Evolutionary conservation across 2,113 vertebrate genomes (phyloP).

Genomic region (Cyanoderma ruficeps): DNA sequence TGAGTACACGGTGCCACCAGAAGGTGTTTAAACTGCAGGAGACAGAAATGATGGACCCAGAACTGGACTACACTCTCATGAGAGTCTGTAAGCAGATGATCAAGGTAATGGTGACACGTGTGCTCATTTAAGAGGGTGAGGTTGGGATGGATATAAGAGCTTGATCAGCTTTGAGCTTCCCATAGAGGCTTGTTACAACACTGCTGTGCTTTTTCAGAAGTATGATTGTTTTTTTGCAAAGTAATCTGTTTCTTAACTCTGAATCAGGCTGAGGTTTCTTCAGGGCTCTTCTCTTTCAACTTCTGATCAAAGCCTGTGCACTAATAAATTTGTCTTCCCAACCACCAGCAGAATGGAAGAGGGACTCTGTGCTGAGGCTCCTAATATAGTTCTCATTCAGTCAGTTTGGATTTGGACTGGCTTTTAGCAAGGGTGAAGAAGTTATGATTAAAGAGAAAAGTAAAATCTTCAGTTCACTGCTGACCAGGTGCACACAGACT

Average conservation of each 20-base stretch:
- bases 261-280: background rate
- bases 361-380: background rate
- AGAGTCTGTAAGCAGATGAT: constrained; percentile 98
- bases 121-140: background rate
- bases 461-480: background rate
- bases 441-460: background rate
- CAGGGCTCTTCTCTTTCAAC: background rate
- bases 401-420: background rate
- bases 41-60: constrained; percentile 95
- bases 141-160: background rate
- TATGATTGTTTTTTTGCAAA: background rate
- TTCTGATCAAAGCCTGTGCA: background rate
- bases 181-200: background rate
- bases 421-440: background rate
- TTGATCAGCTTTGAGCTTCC: background rate
- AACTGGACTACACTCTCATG: constrained; percentile 96
- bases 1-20: constrained; percentile 87
- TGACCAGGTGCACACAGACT: background rate
- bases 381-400: background rate
- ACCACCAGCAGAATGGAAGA: background rate
- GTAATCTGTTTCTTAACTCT: background rate
- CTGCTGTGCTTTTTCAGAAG: background rate
- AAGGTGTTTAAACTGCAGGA: constrained; percentile 95
- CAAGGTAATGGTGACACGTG: constrained; percentile 74
- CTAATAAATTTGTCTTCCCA: background rate